Conservation (phyloP, 1,140 invertebrate genomes). For the Euwallacea similis region DNA sequence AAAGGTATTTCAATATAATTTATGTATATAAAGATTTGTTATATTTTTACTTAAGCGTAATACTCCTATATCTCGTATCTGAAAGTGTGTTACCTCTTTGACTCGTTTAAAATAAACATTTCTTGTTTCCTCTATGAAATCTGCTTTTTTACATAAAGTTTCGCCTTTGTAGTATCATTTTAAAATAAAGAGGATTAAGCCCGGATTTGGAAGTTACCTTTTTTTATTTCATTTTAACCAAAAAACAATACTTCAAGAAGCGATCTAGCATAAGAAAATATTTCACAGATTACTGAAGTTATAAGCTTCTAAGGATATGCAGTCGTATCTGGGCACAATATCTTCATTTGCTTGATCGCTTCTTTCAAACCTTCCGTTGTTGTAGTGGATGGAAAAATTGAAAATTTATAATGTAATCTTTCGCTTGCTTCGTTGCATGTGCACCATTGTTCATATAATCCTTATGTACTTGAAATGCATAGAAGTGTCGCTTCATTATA, state of each 20-base stretch:
- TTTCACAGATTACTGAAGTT: too few species aligned
- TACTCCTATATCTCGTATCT: constrained; percentile 22
- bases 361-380: neutral
- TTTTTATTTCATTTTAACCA: too few species aligned
- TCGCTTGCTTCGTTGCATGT: constrained; percentile 42
- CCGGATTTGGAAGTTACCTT: neutral
- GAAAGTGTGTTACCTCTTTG: constrained; percentile 30
- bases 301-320: too few species aligned
- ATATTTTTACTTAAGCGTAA: constrained; percentile 34
- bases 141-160: neutral
- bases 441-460: constrained; percentile 44
- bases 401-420: constrained; percentile 25
- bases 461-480: constrained; percentile 40
- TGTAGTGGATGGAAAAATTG: neutral
- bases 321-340: neutral
- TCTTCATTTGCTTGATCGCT: neutral
- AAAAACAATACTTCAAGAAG: too few species aligned
- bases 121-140: constrained; percentile 17
- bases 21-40: constrained; percentile 39
- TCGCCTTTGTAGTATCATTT: neutral
- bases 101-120: constrained; percentile 14
- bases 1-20: constrained; percentile 21
- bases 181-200: constrained; percentile 3
- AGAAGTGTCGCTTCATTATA: constrained; percentile 31
- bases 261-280: too few species aligned